Conservation (phyloP, 35 echinoderm and acorn worm species). For the Heliocidaris erythrogramma region DNA sequence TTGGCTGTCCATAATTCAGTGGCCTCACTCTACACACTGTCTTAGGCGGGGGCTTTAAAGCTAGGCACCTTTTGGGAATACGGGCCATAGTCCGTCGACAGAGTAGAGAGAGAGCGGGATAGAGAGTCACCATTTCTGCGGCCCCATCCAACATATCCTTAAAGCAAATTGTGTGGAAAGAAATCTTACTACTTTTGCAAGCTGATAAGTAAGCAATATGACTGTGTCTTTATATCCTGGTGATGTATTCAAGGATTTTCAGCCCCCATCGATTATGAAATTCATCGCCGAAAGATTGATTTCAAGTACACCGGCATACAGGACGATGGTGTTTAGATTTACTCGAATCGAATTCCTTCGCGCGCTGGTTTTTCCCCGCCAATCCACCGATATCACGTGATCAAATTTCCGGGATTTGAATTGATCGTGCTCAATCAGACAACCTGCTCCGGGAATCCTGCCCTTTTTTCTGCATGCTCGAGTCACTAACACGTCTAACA, state of each 20-base stretch:
- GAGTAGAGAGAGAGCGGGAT: too few relatives aligned
- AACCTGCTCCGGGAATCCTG: not conserved
- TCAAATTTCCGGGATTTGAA: constrained; percentile 11
- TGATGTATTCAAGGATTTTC: constrained; percentile 2
- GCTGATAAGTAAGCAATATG: not conserved
- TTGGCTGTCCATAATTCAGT: too few relatives aligned
- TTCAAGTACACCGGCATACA: constrained; percentile 1
- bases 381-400: not conserved
- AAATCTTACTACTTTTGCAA: not conserved
- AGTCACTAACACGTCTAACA: not conserved
- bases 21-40: too few relatives aligned
- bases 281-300: not conserved
- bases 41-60: too few relatives aligned
- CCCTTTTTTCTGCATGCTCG: not conserved
- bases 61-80: too few relatives aligned
- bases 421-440: constrained; percentile 15
- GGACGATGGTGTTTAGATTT: not conserved
- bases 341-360: not conserved
- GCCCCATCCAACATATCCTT: not conserved
- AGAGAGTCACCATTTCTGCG: too few relatives aligned
- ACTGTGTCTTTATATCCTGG: not conserved
- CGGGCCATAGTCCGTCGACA: too few relatives aligned
- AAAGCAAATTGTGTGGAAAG: not conserved
- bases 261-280: not conserved
- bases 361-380: not conserved